Base-by-base conservation (phyloP, 64 coral and sea anemone species). In the Montipora capricornis region DNA sequence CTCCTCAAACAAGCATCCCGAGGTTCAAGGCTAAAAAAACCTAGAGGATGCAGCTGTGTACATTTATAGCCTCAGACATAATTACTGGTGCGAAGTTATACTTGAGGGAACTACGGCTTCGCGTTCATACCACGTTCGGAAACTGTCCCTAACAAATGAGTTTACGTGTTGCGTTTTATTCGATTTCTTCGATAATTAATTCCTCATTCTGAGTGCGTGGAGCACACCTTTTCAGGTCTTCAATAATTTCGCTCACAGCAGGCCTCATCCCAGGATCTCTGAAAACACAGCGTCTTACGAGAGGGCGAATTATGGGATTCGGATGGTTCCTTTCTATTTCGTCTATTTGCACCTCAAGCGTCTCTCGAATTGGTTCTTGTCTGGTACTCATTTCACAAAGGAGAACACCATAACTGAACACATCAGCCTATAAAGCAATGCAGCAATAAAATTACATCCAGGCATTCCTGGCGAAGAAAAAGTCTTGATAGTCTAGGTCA, bases 361-460 rank as follows among this genome's bases (percentile, higher is more conserved):
- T 0, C 6, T 78, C 13, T 16, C 46, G 76, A 17, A 49, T 19
- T 78, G 76, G 76, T 5, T 5, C 14, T 78, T 50, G 3, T 71
- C 68, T 71, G 20, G 20, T 20, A 24, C 68, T 5, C 68, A 71
- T 71, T 71, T 71, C 68, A 71, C 68, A 71, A 6, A 71, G 68
- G 8, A 71, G 68, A 20, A 71, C 68, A 20, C 68, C 68, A 71
- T 47, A 78, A 50, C 76, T 78, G 76, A 49, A 78, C 11, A 78
- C 76, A 12, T 78, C 76, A 78, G 44, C 76, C 76, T 78, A 26
- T 37, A 2, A 46, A 76, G 9, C 8, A 76, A 12, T 45, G 13
- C 2, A 14, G 24, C 2, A 8, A 24, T 8, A 73, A 0, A 4
- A 26, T 26, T 24, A 67, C 11, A 15, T 55, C 5, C 52, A 55